Evolutionary conservation across 2,113 vertebrate genomes (phyloP).

Genomic region (Sclerurus mexicanus): DNA sequence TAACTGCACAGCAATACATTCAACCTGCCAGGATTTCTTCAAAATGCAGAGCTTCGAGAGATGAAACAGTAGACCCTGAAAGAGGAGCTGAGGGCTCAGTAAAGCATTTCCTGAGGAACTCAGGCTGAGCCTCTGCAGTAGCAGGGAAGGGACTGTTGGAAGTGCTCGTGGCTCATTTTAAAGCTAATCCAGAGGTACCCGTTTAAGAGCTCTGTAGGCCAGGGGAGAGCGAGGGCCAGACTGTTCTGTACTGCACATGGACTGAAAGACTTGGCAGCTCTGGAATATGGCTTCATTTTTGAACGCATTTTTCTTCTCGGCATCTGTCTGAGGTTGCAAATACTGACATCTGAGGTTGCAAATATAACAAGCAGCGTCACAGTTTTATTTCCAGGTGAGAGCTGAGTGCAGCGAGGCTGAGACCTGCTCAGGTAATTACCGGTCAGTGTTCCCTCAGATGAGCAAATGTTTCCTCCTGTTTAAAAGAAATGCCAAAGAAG

Average conservation of each 20-base stretch:
- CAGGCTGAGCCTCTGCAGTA: neutral
- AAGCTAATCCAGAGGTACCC: neutral
- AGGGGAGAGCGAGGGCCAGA: neutral
- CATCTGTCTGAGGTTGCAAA: neutral
- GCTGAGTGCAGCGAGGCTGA: neutral
- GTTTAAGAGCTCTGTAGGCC: neutral
- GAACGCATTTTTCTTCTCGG: neutral
- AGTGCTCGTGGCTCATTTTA: neutral
- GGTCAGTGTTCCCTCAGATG: neutral
- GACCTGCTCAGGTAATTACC: neutral
- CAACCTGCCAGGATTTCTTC: neutral
- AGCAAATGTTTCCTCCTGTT: neutral
- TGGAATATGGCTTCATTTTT: neutral
- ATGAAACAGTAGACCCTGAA: neutral
- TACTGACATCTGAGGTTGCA: neutral
- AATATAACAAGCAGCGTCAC: neutral
- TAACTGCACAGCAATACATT: neutral
- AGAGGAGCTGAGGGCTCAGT: neutral
- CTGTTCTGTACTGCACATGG: accelerated
- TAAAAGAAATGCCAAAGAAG: neutral
- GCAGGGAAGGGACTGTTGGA: neutral
- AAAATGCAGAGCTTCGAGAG: neutral
- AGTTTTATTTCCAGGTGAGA: neutral
- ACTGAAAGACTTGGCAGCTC: neutral
- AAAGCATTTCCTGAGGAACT: neutral